A percentile compares a stretch with the other conserved stretches of the same genome.
phyloP scores from a whole-genome alignment of 2,888 invertebrate species.

The Phyllotreta striolata region DNA sequence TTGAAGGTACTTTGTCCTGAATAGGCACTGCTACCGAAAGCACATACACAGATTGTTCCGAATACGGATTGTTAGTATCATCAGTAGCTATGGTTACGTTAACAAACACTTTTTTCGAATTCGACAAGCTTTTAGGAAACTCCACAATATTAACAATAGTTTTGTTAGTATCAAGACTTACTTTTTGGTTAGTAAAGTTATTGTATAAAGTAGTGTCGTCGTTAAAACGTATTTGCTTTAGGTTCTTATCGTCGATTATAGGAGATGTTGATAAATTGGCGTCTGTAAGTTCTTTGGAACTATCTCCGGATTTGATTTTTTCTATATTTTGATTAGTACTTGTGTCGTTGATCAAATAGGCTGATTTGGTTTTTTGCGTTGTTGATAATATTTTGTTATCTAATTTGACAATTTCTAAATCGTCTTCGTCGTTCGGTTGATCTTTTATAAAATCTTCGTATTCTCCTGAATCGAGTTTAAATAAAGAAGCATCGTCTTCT shows the following conservation, averaged over 20 bases:
- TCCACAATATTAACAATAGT: slow-evolving; percentile 54
- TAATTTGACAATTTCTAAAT: slow-evolving; percentile 62
- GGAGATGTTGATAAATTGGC: slow-evolving; percentile 50
- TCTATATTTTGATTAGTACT: neutral
- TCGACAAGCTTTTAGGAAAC: slow-evolving; percentile 58
- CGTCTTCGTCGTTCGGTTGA: slow-evolving; percentile 57
- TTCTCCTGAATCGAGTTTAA: slow-evolving; percentile 36
- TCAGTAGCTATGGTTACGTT: slow-evolving; percentile 85
- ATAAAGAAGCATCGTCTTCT: slow-evolving; percentile 41
- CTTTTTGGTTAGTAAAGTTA: slow-evolving; percentile 44
- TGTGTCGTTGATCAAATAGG: slow-evolving; percentile 43
- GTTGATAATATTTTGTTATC: slow-evolving; percentile 51
- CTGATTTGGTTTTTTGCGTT: slow-evolving; percentile 51
- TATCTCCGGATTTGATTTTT: slow-evolving; percentile 37
- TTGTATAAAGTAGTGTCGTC: slow-evolving; percentile 46
- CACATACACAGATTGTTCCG: slow-evolving; percentile 75
- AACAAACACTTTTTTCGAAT: slow-evolving; percentile 73
- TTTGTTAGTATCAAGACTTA: slow-evolving; percentile 45
- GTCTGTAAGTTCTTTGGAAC: slow-evolving; percentile 56
- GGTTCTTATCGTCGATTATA: slow-evolving; percentile 33
- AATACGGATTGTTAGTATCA: slow-evolving; percentile 62
- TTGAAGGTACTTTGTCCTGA: slow-evolving; percentile 65
- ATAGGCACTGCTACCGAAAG: slow-evolving; percentile 83
- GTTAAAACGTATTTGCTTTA: slow-evolving; percentile 47
- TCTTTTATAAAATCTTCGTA: slow-evolving; percentile 56